Evolutionary conservation across 1,140 invertebrate genomes (phyloP), one percentile per base, ranked within the genome.

Genomic region (Heliconius congener): DNA sequence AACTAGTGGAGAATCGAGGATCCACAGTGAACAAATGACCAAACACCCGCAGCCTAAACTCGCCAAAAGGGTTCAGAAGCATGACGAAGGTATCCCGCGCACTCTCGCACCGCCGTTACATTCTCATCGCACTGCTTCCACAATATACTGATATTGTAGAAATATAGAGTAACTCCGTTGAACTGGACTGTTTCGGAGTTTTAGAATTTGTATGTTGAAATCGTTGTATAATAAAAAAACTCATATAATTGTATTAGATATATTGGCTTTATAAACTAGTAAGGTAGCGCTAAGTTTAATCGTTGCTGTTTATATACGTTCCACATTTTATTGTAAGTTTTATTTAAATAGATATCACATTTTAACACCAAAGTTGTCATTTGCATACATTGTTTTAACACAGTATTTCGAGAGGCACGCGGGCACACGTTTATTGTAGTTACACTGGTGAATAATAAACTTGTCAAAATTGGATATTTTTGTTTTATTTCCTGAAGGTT

Each of bases 401-500:
- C 83, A 73, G 77, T 83, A 86, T 81, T 82, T 82, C 73, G 76
- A 76, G 78, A 83, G 76, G 73, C 78, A 82, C 78, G 71, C 76
- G 72, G 78, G 81, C 84, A 85, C 84, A 75, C 85, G 86, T 86
- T 86, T 86, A 86, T 80, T 76, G 71, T 57, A 82, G 81, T 84
- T 83, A 72, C 66, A 71, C 66, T 77, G 76, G 77, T 76, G 78
- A 78, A 73, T 77, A 90, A 88, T 87, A 89, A 88, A 76, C 72
- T 83, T 78, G 81, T 81, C 70, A 81, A 80, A 85, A 86, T 73
- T 83, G 82, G 80, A 76, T 42, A 42, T 55, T 91, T 66, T 91
- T 70, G 89, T 93, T 91, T 93, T 81, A 92, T 92, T 93, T 86
- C 55, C 76, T 82, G 27, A 91, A 91, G 90, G 90, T 90, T 81